Base-by-base conservation (phyloP, 2,797 vertebrate genomes). In the Cygnus olor region DNA sequence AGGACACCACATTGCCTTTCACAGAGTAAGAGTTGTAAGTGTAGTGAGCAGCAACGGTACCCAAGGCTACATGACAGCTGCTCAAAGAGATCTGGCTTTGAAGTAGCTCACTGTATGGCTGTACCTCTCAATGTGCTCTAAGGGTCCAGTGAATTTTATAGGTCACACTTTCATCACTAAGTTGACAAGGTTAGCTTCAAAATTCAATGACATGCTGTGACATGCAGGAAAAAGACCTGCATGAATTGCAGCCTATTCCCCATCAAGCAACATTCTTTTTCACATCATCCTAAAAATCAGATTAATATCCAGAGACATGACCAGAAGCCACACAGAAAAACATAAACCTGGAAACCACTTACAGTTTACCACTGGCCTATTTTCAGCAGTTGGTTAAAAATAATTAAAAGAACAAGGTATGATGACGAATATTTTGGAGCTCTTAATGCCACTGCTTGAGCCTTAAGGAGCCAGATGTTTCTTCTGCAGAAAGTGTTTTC, bases 401-500 rank as follows among this genome's bases (percentile, higher is more conserved):
- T 49, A 4, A 81, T 27, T 51, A 49, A 22, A 84, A 91, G 22
- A 71, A 42, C 36, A 60, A 87, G 83, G 63, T 13, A 61, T 0
- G 7, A 86, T 22, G n/a, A 80, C 78, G 66, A 85, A 21, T 85
- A 80, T 58, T 84, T 94, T 25, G 45, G n/a, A 81, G 58, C 58
- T 90, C 30, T 68, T 54, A n/a, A 65, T 87, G 49, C 47, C 47
- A n/a, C 30, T 73, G 64, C 74, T 85, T 21, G 69, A 77, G 63
- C 80, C 58, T 63, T 30, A 63, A 93, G 87, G 54, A 96, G 72
- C 77, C 93, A 95, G 93, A 85, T 96, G 89, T 91, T 94, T 56
- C 81, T 86, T 57, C 66, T 84, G 94, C 87, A 95, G 79, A 83
- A 94, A 72, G 42, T 78, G 82, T 64, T 94, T 95, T 84, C 82